Base-by-base conservation (phyloP, 2,888 invertebrate species). In the Stenolophus ochropezus region DNA sequence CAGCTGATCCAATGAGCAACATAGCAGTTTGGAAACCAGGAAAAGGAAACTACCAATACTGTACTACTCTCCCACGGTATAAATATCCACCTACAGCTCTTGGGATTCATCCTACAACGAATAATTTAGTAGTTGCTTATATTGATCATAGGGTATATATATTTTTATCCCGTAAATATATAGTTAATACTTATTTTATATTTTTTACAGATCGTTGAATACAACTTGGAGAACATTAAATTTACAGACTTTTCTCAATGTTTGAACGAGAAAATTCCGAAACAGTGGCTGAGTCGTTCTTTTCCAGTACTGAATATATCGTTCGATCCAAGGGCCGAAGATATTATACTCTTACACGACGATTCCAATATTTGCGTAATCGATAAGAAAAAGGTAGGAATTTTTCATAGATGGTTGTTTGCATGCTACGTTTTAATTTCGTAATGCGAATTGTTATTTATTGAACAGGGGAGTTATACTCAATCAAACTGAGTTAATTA, bases 71-170 rank as follows among this genome's bases (percentile, higher is more conserved):
- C 84, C 97, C 97, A 0, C 92, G 90, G 27, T 94, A 95, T 86
- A 89, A 90, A 8, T 93, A 92, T 83, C 91, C 94, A 47, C 94
- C 95, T 0, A 94, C 95, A 0, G 95, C 96, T 0, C 85, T 97
- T 84, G 91, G 93, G 0, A 90, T 97, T 56, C 93, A 94, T 86
- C 90, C 91, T 16, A 88, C 87, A 5, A 89, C 89, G 1, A 91
- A 92, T 3, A 91, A 91, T 56, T 88, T 97, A 4, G 91, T 96
- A 33, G 91, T 95, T 6, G 93, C 92, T 1, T 97, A 96, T 89
- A 91, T 95, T 0, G 95, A 97, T 90, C 94, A 95, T 85, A 94
- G 93, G 92, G 96, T 95, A 88, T 18, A n/a, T n/a, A n/a, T n/a
- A n/a, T n/a, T n/a, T n/a, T n/a, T n/a, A n/a, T n/a, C n/a, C n/a